phyloP scores from a whole-genome alignment of 2,888 invertebrate species.

The Taenaris catops region DNA sequence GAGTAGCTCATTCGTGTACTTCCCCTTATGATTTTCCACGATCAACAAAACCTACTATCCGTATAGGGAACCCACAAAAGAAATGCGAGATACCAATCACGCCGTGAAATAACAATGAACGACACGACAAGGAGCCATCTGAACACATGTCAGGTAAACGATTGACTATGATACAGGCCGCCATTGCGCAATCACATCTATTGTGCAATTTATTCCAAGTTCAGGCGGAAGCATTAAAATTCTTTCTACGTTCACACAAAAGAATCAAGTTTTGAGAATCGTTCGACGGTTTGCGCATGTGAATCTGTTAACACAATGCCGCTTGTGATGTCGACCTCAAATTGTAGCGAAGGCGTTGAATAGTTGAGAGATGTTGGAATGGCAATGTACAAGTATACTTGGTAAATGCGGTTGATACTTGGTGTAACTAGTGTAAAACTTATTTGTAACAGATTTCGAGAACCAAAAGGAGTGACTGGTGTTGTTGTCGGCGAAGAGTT shows the following conservation, averaged over 20 bases:
- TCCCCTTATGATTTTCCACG: neutral
- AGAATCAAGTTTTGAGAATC: constrained; percentile 75
- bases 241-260: constrained; percentile 72
- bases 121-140: constrained; percentile 9
- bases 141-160: constrained; percentile 32
- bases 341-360: constrained; percentile 18
- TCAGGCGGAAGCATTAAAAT: constrained; percentile 75
- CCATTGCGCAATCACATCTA: constrained; percentile 53
- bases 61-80: constrained; percentile 14
- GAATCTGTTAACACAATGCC: constrained; percentile 58
- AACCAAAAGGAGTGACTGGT: too few species aligned
- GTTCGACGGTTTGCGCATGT: constrained; percentile 58
- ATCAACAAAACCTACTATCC: constrained; percentile 1
- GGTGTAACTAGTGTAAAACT: too few species aligned
- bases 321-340: constrained; percentile 35
- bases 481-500: too few species aligned
- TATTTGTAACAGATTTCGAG: too few species aligned
- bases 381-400: too few species aligned
- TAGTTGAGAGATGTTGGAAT: too few species aligned
- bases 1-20: too few species aligned
- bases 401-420: too few species aligned
- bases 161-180: constrained; percentile 40
- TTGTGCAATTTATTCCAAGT: constrained; percentile 62
- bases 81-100: constrained; percentile 12
- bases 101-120: constrained; percentile 11